Percentiles rank a stretch among this genome's conserved stretches.
Conservation (phyloP, 2,888 invertebrate genomes). For the Monoplex corrugatus region DNA sequence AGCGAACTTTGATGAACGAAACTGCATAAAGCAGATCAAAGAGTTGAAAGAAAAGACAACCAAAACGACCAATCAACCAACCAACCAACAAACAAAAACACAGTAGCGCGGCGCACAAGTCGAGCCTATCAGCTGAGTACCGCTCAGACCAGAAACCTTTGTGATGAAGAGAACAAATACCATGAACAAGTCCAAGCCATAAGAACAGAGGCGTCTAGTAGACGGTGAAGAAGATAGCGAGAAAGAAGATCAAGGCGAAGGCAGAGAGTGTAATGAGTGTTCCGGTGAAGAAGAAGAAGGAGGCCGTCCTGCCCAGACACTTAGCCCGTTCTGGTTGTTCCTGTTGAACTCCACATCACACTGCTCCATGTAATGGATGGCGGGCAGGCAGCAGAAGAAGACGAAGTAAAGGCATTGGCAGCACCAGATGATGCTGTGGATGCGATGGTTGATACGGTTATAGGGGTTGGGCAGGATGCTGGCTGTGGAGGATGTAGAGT, state of each 20-base stretch:
- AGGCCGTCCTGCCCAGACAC: slow-evolving; percentile 43
- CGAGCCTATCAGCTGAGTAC: no score
- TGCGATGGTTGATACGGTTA: slow-evolving; percentile 55
- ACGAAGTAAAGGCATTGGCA: slow-evolving; percentile 53
- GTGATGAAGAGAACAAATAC: no score
- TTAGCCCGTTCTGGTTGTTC: slow-evolving; percentile 50
- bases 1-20: no score
- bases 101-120: no score
- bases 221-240: slow-evolving; percentile 53
- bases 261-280: slow-evolving; percentile 45
- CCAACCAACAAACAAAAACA: no score
- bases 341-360: slow-evolving; percentile 51
- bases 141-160: no score
- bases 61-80: no score
- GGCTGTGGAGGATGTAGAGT: slow-evolving; percentile 51
- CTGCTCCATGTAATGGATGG: slow-evolving; percentile 56
- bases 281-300: slow-evolving; percentile 54
- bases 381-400: slow-evolving; percentile 58
- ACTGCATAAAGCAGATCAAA: no score
- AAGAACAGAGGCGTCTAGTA: no score
- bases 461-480: slow-evolving; percentile 55
- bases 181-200: no score
- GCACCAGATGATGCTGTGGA: slow-evolving; percentile 53
- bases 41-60: no score
- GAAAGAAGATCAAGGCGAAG: slow-evolving; percentile 53